phyloP scores from a whole-genome alignment of 2,113 vertebrate species.

The Elanus axillaris region DNA sequence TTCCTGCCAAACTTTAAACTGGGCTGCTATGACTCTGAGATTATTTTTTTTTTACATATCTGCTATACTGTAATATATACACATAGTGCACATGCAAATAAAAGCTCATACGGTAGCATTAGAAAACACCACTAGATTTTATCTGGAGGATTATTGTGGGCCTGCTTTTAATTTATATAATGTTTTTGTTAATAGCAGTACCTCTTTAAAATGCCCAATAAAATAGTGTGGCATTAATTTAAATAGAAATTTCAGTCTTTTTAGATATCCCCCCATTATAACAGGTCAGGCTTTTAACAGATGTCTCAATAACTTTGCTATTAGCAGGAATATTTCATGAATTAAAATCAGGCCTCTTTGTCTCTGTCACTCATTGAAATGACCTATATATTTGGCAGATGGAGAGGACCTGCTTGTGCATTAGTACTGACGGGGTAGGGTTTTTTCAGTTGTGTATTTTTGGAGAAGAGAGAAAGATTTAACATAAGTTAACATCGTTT shows the following conservation, averaged over 20 bases:
- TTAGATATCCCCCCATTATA: constrained; percentile 46
- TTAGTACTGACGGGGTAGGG: constrained; percentile 15
- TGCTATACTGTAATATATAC: background rate
- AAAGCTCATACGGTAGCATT: background rate
- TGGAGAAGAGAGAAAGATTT: constrained; percentile 42
- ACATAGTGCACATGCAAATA: background rate
- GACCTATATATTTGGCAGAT: constrained; percentile 59
- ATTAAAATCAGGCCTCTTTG: constrained; percentile 58
- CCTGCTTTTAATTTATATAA: constrained; percentile 57
- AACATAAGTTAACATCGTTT: constrained; percentile 58
- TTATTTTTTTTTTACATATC: background rate
- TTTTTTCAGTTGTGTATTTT: constrained; percentile 50
- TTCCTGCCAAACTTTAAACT: constrained; percentile 62
- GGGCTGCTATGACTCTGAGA: background rate
- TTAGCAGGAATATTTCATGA: constrained; percentile 56
- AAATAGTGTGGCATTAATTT: constrained; percentile 47
- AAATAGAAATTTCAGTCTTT: constrained; percentile 41
- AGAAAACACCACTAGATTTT: constrained; percentile 43
- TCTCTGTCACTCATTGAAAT: constrained; percentile 60
- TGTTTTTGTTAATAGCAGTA: constrained; percentile 50
- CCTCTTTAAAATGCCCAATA: constrained; percentile 45
- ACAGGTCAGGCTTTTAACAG: constrained; percentile 57
- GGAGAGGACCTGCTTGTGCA: constrained; percentile 49
- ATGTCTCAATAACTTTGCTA: constrained; percentile 65
- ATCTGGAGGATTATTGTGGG: constrained; percentile 32